These are phyloP conservation scores for Cyclura pinguis DNA, from an alignment of 2,797 vertebrate genomes.

Conservation along the genomic window DNA sequence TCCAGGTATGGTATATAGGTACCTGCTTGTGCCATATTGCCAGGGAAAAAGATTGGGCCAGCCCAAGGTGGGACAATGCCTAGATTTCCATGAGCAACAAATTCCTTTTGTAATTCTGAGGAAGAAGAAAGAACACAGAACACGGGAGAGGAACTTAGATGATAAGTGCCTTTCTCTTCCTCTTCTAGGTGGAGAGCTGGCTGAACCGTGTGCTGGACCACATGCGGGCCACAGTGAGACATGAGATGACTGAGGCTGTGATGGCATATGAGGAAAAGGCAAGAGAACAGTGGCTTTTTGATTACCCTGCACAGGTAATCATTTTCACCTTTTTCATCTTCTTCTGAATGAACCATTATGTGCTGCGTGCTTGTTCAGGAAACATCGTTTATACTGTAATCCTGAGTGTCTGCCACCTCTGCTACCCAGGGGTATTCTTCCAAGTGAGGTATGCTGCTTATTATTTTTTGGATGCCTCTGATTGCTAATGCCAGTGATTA, in stretches of 20 bases:
- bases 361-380: neutral
- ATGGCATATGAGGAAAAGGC: constrained; percentile 90
- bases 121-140: neutral
- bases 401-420: neutral
- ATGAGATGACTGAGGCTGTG: constrained; percentile 87
- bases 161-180: neutral
- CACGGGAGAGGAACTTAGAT: neutral
- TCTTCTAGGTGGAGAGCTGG: constrained; percentile 91
- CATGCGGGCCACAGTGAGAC: constrained; percentile 90
- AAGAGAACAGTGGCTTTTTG: constrained; percentile 96
- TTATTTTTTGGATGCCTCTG: neutral
- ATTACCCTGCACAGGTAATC: constrained; percentile 98
- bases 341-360: neutral
- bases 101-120: neutral
- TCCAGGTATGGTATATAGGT: neutral
- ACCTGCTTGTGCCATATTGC: no score
- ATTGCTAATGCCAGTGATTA: neutral
- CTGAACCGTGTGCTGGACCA: constrained; percentile 86
- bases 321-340: neutral
- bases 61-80: neutral
- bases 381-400: neutral
- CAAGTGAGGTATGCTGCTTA: neutral
- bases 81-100: neutral
- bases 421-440: neutral
- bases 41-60: neutral